Conservation (phyloP, 2,888 invertebrate genomes). For the Drosophila austrosaltans region DNA sequence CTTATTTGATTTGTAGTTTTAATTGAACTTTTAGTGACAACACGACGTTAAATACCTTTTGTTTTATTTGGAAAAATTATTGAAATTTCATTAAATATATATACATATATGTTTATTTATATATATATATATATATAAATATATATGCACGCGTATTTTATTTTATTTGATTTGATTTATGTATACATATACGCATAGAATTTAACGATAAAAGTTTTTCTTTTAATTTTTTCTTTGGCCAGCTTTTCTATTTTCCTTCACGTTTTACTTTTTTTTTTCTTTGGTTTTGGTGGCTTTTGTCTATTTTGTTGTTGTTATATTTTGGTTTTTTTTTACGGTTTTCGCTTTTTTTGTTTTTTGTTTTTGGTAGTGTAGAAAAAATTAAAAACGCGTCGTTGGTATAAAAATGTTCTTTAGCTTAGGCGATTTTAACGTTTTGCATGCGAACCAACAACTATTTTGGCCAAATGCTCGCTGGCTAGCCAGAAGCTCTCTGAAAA, state of each 20-base stretch:
- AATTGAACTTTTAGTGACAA: slow-evolving; percentile 15
- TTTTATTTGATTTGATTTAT: slow-evolving; percentile 50
- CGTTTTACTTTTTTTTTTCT: slow-evolving; percentile 3
- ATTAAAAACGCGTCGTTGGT: slow-evolving; percentile 82
- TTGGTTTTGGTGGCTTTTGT: slow-evolving; percentile 24
- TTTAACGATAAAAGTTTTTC: slow-evolving; percentile 46
- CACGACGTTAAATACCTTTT: slow-evolving; percentile 52
- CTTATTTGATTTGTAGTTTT: background rate
- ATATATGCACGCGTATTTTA: slow-evolving; percentile 55
- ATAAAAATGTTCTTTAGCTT: slow-evolving; percentile 80
- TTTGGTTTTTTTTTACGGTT: slow-evolving; percentile 45
- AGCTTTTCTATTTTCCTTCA: slow-evolving; percentile 31
- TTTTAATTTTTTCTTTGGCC: slow-evolving; percentile 26
- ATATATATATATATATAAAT: slow-evolving; percentile 17
- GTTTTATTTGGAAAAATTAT: slow-evolving; percentile 63
- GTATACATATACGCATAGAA: slow-evolving; percentile 43
- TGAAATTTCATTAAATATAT: slow-evolving; percentile 63
- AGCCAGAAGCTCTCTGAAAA: slow-evolving; percentile 67
- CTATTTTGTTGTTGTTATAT: slow-evolving; percentile 37
- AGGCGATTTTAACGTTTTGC: slow-evolving; percentile 82
- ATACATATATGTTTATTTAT: slow-evolving; percentile 45
- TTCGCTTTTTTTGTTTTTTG: slow-evolving; percentile 34
- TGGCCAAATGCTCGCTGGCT: slow-evolving; percentile 73
- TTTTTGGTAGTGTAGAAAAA: slow-evolving; percentile 68
- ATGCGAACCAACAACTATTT: slow-evolving; percentile 83